Evolutionary conservation across 2,888 invertebrate species (phyloP), one percentile per base, ranked within the genome.

Genomic region (Macrophya annulata): DNA sequence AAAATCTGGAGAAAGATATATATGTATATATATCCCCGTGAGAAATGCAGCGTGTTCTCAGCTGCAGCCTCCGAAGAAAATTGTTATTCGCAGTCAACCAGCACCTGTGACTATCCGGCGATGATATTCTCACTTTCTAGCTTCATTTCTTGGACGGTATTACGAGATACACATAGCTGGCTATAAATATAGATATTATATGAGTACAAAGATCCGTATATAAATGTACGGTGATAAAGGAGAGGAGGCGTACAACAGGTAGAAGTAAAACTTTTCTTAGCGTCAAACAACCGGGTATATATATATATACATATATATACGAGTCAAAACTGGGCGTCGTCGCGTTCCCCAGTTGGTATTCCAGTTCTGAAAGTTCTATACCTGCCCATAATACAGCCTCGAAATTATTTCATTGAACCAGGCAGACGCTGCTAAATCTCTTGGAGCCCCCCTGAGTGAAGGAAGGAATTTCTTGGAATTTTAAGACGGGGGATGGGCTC

Each of bases 321-420:
- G 81, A 81, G 43, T 43, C 59, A 43, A 59, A 59, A 81, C 59
- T 8, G 40, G 81, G 59, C 81, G 81, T 81, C 81, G 81, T 81
- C 59, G 10, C 9, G 10, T 48, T 12, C 5, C 74, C 40, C n/a
- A n/a, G 81, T 81, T 43, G 81, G 59, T 81, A 43, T 81, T 43
- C 15, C n/a, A 77, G 51, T 77, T 37, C 31, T 31, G 25, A 55
- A 77, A 77, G 51, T 51, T 77, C 55, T 77, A 55, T 77, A 77
- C 77, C 77, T 77, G 77, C 12, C 48, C 40, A 77, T 17, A 31
- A 48, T 55, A n/a, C 77, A 51, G 17, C 37, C 8, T 77, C 15
- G 77, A 77, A 77, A 77, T 74, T 68, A 77, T 77, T 77, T 77
- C 77, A 77, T 77, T 77, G 51, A 55, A 31, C 77, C 48, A 31